These are phyloP conservation scores for Chrysolina americana DNA, from an alignment of 2,888 invertebrate genomes.

Conservation along the genomic window DNA sequence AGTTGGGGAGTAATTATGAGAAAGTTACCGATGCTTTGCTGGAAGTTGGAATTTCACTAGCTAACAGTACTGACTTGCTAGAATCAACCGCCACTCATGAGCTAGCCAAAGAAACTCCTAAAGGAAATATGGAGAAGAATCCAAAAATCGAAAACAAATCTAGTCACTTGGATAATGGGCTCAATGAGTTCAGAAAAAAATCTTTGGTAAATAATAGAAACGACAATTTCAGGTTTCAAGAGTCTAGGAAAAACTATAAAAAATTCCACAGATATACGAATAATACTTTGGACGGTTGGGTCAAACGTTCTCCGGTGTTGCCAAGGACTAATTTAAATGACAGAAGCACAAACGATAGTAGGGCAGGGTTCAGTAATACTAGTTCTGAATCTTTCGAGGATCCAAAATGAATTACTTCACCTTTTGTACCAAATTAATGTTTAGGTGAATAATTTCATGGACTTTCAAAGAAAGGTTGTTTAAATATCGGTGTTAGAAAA, in stretches of 20 bases:
- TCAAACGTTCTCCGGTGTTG: slow-evolving; percentile 54
- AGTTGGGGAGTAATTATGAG: not conserved
- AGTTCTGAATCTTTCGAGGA: slow-evolving; percentile 22
- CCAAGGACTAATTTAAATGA: slow-evolving; percentile 30
- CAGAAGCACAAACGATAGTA: slow-evolving; percentile 18
- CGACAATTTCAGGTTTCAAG: slow-evolving; percentile 47
- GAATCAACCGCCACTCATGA: not conserved
- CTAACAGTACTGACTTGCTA: not conserved
- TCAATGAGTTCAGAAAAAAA: slow-evolving; percentile 23
- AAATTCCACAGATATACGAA: slow-evolving; percentile 38
- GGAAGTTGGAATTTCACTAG: not conserved
- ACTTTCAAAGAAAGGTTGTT: slow-evolving; percentile 1
- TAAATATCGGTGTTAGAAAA: slow-evolving; percentile 28
- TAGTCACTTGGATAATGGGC: slow-evolving; percentile 43
- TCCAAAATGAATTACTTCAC: slow-evolving; percentile 15
- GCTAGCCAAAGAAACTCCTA: slow-evolving; percentile 40
- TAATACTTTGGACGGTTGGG: slow-evolving; percentile 61
- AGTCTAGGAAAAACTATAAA: slow-evolving; percentile 46
- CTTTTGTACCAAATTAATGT: slow-evolving; percentile 6
- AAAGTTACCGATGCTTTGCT: not conserved
- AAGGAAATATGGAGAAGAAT: slow-evolving; percentile 45
- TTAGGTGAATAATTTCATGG: slow-evolving; percentile 15
- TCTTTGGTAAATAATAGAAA: slow-evolving; percentile 35
- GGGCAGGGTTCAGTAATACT: slow-evolving; percentile 6
- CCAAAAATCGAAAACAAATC: slow-evolving; percentile 33